These are phyloP conservation scores for Cactoblastis cactorum DNA, from an alignment of 2,888 invertebrate species.

Conservation along the genomic window DNA sequence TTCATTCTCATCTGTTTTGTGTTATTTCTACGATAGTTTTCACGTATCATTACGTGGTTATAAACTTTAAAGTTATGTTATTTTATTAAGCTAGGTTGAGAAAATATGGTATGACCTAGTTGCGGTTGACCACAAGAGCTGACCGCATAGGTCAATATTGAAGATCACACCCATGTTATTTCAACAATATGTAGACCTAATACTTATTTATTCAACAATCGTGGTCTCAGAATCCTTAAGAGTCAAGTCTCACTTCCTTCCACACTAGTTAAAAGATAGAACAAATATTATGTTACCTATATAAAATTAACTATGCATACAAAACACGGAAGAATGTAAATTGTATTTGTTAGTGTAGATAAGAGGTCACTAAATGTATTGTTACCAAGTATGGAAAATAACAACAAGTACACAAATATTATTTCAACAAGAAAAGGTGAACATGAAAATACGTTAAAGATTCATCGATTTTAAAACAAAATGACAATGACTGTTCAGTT, in stretches of 20 bases:
- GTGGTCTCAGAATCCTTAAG: constrained; percentile 19
- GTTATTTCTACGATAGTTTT: no score
- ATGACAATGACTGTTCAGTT: not conserved
- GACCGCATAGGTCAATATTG: constrained; percentile 31
- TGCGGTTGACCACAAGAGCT: constrained; percentile 24
- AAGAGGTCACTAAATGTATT: not conserved
- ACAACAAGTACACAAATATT: not conserved
- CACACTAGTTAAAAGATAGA: constrained; percentile 41
- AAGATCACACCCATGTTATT: constrained; percentile 18
- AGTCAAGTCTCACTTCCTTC: constrained; percentile 50
- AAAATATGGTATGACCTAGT: constrained; percentile 23
- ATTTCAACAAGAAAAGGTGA: not conserved
- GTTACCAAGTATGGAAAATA: not conserved
- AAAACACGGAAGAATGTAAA: constrained; percentile 1
- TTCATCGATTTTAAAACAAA: not conserved
- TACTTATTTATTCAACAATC: constrained; percentile 5
- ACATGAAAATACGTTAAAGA: not conserved
- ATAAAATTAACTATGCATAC: not conserved
- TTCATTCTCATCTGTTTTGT: no score
- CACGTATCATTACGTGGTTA: not conserved
- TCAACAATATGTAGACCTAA: constrained; percentile 5
- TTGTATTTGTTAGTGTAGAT: not conserved
- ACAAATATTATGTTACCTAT: constrained; percentile 50
- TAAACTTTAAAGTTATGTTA: not conserved
- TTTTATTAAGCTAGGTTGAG: not conserved